phyloP scores from a whole-genome alignment of 2,888 invertebrate genomes.

The Miltochrista miniata region DNA sequence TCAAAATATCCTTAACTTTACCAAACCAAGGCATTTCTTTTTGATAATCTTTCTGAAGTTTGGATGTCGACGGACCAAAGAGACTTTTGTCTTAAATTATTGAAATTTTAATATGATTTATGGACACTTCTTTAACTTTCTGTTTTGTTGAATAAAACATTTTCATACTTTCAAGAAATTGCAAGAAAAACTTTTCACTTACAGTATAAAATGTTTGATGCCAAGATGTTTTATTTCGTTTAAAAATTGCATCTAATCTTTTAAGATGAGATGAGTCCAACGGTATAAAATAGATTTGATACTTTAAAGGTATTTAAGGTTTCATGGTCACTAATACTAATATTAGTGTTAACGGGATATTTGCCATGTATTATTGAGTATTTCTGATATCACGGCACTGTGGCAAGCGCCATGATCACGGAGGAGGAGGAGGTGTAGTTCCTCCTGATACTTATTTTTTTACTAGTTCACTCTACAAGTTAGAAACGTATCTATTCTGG shows the following conservation, averaged over 20 bases:
- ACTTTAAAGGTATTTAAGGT: too few relatives aligned
- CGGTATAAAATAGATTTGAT: too few relatives aligned
- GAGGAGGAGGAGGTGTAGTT: too few relatives aligned
- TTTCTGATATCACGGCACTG: too few relatives aligned
- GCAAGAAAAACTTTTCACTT: slow-evolving; percentile 1
- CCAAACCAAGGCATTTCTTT: slow-evolving; percentile 22
- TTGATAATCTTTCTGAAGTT: slow-evolving; percentile 14
- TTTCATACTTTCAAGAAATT: background rate
- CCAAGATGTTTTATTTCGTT: background rate
- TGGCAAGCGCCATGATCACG: too few relatives aligned
- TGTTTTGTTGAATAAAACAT: slow-evolving; percentile 14
- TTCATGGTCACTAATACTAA: too few relatives aligned
- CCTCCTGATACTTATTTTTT: too few relatives aligned
- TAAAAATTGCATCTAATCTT: background rate
- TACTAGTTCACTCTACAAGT: too few relatives aligned
- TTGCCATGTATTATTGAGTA: too few relatives aligned
- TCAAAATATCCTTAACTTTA: slow-evolving; percentile 48
- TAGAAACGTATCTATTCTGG: too few relatives aligned
- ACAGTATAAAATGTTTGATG: background rate
- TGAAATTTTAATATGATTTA: slow-evolving; percentile 21
- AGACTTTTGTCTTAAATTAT: slow-evolving; percentile 13
- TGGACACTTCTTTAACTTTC: slow-evolving; percentile 21
- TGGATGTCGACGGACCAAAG: slow-evolving; percentile 10
- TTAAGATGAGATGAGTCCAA: background rate
- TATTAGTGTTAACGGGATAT: too few relatives aligned